Conservation (phyloP, 2,888 invertebrate species). For the Cantharis rufa region DNA sequence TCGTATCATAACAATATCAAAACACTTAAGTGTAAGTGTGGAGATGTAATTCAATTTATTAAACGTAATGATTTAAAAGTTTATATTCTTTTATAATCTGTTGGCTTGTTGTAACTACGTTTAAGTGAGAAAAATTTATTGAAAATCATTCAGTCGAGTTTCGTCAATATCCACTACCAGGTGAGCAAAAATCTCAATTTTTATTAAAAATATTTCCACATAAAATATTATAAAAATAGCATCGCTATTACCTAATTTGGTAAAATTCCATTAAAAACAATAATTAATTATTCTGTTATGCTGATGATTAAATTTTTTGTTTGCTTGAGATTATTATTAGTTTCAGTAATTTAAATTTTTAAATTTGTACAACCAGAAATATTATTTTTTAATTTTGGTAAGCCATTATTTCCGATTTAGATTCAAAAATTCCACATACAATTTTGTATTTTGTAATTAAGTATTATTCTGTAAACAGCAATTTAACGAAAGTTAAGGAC, state of each 20-base stretch:
- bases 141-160: neutral
- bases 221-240: neutral
- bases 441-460: no score
- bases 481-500: no score
- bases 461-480: no score
- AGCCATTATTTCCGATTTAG: no score
- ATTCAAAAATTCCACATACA: no score
- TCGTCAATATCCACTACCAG: neutral
- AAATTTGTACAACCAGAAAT: no score
- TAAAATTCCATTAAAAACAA: neutral
- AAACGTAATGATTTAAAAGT: neutral
- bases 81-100: neutral
- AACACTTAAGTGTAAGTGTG: neutral
- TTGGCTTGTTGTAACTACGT: neutral
- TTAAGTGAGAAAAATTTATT: neutral
- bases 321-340: neutral
- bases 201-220: neutral
- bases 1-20: neutral
- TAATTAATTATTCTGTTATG: neutral
- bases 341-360: no score
- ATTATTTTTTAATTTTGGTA: no score
- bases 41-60: neutral
- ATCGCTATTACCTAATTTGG: neutral
- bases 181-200: neutral
- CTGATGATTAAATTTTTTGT: neutral